Percentiles rank a stretch among this genome's conserved stretches.
phyloP scores from a whole-genome alignment of 2,113 vertebrate genomes.

The Ceyx melanurus region DNA sequence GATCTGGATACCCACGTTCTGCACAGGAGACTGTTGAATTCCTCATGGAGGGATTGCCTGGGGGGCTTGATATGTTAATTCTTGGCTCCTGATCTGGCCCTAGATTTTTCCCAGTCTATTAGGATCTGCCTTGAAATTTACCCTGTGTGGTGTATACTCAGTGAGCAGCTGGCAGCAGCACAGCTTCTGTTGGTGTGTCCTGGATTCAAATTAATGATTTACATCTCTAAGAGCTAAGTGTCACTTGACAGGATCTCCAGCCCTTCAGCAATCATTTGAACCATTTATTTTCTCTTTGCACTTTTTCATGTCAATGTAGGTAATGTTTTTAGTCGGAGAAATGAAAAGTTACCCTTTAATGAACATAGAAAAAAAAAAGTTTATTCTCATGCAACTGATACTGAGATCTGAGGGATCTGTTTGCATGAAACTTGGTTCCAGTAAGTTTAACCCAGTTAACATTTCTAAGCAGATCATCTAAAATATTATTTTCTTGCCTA shows the following conservation, averaged over 20 bases:
- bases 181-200: not conserved
- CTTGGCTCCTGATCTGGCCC: not conserved
- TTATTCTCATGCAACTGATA: not conserved
- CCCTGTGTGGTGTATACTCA: not conserved
- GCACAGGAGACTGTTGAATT: not conserved
- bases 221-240: not conserved
- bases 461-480: not conserved
- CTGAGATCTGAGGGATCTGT: not conserved
- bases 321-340: not conserved
- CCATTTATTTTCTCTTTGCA: not conserved
- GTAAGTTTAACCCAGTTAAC: not conserved
- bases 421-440: not conserved
- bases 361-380: not conserved
- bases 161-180: not conserved
- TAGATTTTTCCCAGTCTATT: not conserved
- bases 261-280: not conserved
- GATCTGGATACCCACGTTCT: rapidly evolving
- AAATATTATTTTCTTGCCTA: not conserved
- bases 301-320: not conserved
- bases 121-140: not conserved
- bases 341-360: not conserved
- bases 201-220: not conserved
- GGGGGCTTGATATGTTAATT: not conserved
- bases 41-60: not conserved
- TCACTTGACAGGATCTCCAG: not conserved